A percentile compares a stretch with the other conserved stretches of the same genome.
phyloP scores from a whole-genome alignment of 2,113 vertebrate species.

The Myanophis thanlyinensis region DNA sequence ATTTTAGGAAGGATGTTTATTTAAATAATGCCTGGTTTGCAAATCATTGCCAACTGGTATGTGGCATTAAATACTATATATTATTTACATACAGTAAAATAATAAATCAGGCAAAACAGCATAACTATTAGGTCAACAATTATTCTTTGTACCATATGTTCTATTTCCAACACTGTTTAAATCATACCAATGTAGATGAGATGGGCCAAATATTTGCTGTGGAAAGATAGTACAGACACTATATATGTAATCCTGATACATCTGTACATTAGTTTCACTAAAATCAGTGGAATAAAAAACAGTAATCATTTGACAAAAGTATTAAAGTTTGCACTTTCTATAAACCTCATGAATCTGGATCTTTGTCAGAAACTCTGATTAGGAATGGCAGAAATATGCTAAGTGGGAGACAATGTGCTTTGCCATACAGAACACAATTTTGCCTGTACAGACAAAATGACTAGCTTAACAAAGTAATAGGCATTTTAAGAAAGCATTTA shows the following conservation, averaged over 20 bases:
- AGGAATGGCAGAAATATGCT: not conserved
- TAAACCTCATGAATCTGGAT: not conserved
- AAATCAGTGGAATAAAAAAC: not conserved
- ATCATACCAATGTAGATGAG: not conserved
- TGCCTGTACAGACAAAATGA: not conserved
- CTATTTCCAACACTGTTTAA: not conserved
- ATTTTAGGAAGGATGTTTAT: not conserved
- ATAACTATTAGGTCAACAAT: not conserved
- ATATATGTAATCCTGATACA: not conserved
- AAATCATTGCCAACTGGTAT: not conserved
- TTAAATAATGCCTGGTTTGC: not conserved
- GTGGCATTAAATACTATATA: not conserved
- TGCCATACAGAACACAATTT: not conserved
- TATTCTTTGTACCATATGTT: not conserved
- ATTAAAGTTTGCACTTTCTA: not conserved
- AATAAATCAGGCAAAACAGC: not conserved
- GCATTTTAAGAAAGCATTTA: constrained; percentile 1
- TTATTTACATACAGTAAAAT: not conserved
- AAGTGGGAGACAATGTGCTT: not conserved
- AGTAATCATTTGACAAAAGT: not conserved
- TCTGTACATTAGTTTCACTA: not conserved
- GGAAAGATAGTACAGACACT: not conserved
- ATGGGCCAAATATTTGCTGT: not conserved
- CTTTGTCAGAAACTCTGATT: not conserved
- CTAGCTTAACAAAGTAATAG: not conserved